These are phyloP conservation scores for Carpatolechia fugitivella DNA, from an alignment of 2,888 invertebrate species.

Conservation along the genomic window DNA sequence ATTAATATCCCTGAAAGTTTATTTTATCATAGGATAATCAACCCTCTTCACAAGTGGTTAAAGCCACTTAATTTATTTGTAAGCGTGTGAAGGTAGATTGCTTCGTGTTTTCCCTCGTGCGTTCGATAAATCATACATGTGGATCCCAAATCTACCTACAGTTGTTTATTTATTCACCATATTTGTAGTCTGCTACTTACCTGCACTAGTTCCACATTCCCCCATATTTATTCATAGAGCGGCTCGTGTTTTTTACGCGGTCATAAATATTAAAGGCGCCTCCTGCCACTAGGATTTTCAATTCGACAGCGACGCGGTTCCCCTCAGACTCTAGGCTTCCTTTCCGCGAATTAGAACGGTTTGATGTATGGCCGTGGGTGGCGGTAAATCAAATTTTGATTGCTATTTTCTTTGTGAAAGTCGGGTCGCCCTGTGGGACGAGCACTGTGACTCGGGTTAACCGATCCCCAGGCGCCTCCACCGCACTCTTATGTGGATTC, in stretches of 20 bases:
- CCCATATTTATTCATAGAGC: constrained; percentile 62
- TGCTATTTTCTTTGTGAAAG: constrained; percentile 78
- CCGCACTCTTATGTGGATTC: constrained; percentile 56
- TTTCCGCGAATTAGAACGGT: constrained; percentile 72
- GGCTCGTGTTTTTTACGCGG: constrained; percentile 59
- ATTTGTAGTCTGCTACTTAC: neutral
- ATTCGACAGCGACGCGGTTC: constrained; percentile 65
- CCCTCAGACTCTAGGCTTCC: constrained; percentile 71
- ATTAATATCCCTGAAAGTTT: too few species aligned
- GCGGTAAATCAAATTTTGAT: constrained; percentile 80
- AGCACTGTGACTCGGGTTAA: constrained; percentile 69
- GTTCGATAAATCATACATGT: too few species aligned
- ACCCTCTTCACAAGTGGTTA: too few species aligned
- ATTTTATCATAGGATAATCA: too few species aligned
- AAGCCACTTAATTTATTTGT: too few species aligned
- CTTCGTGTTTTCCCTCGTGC: too few species aligned
- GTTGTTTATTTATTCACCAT: neutral
- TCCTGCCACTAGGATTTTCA: constrained; percentile 68
- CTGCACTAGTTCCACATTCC: constrained; percentile 14
- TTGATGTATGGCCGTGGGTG: constrained; percentile 75
- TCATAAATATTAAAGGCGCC: constrained; percentile 72
- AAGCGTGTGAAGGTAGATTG: too few species aligned
- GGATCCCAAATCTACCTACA: neutral
- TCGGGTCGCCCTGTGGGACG: constrained; percentile 62
- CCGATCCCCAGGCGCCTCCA: constrained; percentile 64